Conservation (phyloP, 2,888 invertebrate species). For the Volucella bombylans region DNA sequence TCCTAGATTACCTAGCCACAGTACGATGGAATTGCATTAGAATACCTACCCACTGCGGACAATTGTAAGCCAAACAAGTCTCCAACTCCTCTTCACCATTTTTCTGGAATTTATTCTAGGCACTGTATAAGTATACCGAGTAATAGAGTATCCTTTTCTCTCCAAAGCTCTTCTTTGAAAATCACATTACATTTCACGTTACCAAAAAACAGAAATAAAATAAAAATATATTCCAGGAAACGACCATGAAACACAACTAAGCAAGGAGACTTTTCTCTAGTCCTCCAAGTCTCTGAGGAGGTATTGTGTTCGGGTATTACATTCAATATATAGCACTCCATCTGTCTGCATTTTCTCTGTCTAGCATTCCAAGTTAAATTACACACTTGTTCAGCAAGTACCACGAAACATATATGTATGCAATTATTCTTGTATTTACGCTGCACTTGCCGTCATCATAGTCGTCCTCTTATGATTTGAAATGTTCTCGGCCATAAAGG, state of each 20-base stretch:
- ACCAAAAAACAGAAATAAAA: constrained; percentile 11
- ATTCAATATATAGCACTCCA: constrained; percentile 45
- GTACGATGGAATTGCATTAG: neutral
- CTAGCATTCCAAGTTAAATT: constrained; percentile 39
- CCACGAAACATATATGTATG: constrained; percentile 59
- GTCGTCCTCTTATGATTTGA: constrained; percentile 61
- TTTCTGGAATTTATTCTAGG: constrained; percentile 16
- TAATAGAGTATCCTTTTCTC: constrained; percentile 7
- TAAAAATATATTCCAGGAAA: constrained; percentile 19
- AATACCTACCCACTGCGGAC: constrained; percentile 17
- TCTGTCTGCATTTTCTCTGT: neutral
- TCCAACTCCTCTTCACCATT: neutral
- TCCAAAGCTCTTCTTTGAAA: neutral
- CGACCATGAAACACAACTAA: constrained; percentile 46
- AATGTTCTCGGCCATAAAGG: constrained; percentile 63
- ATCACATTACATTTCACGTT: constrained; percentile 41
- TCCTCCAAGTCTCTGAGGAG: constrained; percentile 7
- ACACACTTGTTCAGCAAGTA: constrained; percentile 60
- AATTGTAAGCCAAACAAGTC: neutral
- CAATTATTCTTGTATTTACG: constrained; percentile 72
- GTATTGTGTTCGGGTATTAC: constrained; percentile 16
- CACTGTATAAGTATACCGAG: neutral
- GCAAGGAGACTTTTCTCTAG: constrained; percentile 16
- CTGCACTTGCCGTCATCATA: constrained; percentile 69
- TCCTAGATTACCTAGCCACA: constrained; percentile 8